Evolutionary conservation across 2,888 invertebrate genomes (phyloP), one percentile per base, ranked within the genome.

Genomic region (Chrysolina haemoptera): DNA sequence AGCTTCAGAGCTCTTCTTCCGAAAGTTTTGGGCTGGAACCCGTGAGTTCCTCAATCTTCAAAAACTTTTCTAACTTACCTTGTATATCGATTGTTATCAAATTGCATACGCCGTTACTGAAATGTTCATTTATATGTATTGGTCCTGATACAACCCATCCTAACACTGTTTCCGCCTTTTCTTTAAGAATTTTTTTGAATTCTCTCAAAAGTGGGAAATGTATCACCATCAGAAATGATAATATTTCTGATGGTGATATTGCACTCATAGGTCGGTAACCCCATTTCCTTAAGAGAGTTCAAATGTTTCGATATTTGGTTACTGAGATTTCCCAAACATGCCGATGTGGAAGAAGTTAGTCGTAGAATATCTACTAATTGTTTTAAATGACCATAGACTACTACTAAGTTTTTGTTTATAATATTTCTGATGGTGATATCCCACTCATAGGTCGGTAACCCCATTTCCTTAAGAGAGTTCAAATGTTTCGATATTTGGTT

Each of bases 291-390:
- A 16, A 70, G 59, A 27, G 53, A 20, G 16, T 63, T 62, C 40
- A 70, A 70, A 50, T 70, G 70, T 12, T 70, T 70, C 8, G 63
- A 41, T 10, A 63, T 63, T 41, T 63, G 63, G 40, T 63, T 41
- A 41, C 63, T 63, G 1, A 63, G 43, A 10, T 18, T 43, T 18
- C 63, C 18, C 41, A 63, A 63, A 18, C 63, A 43, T 22, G 43
- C 22, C 0, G 10, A 41, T 8, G 63, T 41, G 22, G 41, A 22
- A 12, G 63, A 41, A n/a, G 18, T 10, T 20, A 63, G n/a, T 11
- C 9, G 41, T 9, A 43, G 63, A 18, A 62, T 62, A 35, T 62
- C 35, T 9, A 35, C 35, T 62, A 40, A 62, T n/a, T 62, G 62
- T 27, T 62, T 62, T 18, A 35, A 18, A 27, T 62, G 62, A 35